phyloP scores from a whole-genome alignment of 2,113 vertebrate genomes.

The Otis tarda region DNA sequence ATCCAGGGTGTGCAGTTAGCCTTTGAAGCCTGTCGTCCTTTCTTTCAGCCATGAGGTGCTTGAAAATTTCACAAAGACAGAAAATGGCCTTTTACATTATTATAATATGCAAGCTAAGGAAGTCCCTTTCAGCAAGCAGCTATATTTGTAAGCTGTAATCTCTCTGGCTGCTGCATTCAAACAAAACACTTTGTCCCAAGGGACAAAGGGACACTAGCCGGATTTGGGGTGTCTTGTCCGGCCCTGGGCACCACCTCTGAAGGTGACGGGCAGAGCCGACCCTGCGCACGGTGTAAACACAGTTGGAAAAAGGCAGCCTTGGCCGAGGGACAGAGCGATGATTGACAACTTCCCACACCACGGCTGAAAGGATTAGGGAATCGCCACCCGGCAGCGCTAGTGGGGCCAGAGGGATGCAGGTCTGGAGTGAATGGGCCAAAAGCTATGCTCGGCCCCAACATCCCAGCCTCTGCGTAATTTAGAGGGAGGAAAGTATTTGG shows the following conservation, averaged over 20 bases:
- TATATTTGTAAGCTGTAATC: not conserved
- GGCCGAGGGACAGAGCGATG: slow-evolving; percentile 15
- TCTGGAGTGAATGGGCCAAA: not conserved
- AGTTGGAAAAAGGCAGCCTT: slow-evolving; percentile 28
- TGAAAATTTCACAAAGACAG: not conserved
- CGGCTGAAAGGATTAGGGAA: slow-evolving; percentile 30
- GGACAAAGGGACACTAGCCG: fast-evolving
- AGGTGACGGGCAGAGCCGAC: not conserved
- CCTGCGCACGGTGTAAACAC: not conserved
- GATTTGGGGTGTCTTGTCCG: not conserved
- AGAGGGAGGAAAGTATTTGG: not conserved
- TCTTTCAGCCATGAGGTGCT: fast-evolving
- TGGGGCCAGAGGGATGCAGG: not conserved
- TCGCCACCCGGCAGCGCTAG: not conserved
- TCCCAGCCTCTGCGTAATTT: not conserved
- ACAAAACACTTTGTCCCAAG: not conserved
- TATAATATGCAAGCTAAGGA: not conserved
- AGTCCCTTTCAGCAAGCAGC: not conserved
- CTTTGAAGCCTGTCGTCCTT: not conserved
- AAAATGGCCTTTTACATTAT: not conserved
- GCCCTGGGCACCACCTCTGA: not conserved
- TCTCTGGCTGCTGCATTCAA: not conserved
- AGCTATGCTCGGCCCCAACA: fast-evolving
- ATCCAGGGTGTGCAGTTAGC: not conserved
- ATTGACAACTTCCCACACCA: slow-evolving; percentile 61